A percentile compares a stretch with the other conserved stretches of the same genome.
Conservation (phyloP, 2,113 vertebrate species). For the Neolamprologus falcicula region DNA sequence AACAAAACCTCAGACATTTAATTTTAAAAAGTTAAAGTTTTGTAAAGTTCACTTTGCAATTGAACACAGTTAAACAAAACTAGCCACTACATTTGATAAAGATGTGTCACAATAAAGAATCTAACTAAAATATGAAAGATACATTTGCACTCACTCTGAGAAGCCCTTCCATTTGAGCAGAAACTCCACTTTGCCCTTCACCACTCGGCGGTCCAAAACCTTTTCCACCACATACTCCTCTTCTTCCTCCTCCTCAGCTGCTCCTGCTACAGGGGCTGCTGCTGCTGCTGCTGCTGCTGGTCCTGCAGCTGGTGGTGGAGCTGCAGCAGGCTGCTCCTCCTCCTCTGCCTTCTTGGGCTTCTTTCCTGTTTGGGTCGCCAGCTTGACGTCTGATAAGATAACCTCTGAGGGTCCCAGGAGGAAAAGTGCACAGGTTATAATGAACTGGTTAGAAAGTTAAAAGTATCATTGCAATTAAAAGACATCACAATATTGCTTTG, state of each 20-base stretch:
- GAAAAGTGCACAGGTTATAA: background rate
- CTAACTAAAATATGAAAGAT: background rate
- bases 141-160: conserved; percentile 80
- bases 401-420: background rate
- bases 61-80: background rate
- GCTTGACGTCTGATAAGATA: conserved; percentile 63
- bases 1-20: background rate
- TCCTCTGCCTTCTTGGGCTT: conserved; percentile 93
- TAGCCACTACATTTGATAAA: background rate
- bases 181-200: conserved; percentile 91
- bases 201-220: conserved; percentile 86
- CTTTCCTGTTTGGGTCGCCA: conserved; percentile 86
- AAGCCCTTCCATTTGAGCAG: conserved; percentile 98
- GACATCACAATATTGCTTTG: background rate
- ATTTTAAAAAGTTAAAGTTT: background rate
- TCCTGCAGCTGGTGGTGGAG: conserved; percentile 25
- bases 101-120: background rate
- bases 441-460: background rate
- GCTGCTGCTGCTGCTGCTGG: conserved; percentile 34
- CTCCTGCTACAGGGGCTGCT: background rate
- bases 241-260: conserved; percentile 86
- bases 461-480: background rate
- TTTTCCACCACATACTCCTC: conserved; percentile 98
- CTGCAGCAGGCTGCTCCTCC: conserved; percentile 77
- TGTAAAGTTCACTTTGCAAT: background rate